A percentile compares a stretch with the other conserved stretches of the same genome.
These are phyloP conservation scores for Perodicticus potto DNA, from an alignment of 2,797 vertebrate species.

Conservation along the genomic window DNA sequence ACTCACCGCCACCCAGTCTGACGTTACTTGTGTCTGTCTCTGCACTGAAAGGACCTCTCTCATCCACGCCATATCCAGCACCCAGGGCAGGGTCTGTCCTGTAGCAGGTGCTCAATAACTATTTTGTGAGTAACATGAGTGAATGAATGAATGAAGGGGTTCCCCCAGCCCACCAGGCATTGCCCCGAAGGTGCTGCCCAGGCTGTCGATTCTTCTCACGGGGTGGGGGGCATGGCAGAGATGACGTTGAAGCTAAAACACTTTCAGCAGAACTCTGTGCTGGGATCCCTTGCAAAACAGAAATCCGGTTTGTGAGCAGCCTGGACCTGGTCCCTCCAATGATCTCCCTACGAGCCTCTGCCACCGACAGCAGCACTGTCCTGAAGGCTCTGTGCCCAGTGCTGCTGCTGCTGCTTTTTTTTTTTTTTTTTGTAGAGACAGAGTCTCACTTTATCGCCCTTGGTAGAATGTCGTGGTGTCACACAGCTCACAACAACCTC, in stretches of 20 bases:
- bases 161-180: fast-evolving
- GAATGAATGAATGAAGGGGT: fast-evolving
- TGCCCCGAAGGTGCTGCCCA: fast-evolving
- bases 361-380: fast-evolving
- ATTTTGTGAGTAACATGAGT: background rate
- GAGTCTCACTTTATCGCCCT: no score
- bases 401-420: no score
- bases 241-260: fast-evolving
- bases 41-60: fast-evolving
- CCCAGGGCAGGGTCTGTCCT: fast-evolving
- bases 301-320: background rate
- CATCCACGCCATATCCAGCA: fast-evolving
- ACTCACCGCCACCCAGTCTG: fast-evolving
- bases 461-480: no score
- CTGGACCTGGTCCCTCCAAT: fast-evolving
- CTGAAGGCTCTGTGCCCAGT: fast-evolving
- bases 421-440: no score
- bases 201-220: no score
- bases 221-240: background rate
- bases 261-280: background rate
- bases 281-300: fast-evolving
- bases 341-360: fast-evolving
- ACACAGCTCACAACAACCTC: no score
- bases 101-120: fast-evolving
- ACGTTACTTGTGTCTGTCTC: background rate